Conservation (phyloP, 2,888 invertebrate species). For the Watsonalla binaria region DNA sequence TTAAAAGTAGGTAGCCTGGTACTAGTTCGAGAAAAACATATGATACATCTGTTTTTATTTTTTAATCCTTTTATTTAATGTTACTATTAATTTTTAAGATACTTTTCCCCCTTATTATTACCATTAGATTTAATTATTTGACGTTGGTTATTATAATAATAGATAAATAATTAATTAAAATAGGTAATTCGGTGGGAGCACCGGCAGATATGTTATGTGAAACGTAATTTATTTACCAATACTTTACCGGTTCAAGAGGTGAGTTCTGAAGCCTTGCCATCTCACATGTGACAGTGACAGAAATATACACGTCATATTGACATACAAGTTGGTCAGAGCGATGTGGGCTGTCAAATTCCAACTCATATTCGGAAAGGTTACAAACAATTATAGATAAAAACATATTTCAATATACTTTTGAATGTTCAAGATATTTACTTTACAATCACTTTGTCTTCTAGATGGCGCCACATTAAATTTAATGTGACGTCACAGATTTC, state of each 20-base stretch:
- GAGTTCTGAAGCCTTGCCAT: too few species aligned
- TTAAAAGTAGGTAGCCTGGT: constrained; percentile 25
- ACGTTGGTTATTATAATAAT: constrained; percentile 54
- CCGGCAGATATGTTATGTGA: constrained; percentile 22
- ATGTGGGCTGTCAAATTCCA: too few species aligned
- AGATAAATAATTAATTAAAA: constrained; percentile 9
- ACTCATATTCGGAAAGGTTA: too few species aligned
- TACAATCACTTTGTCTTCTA: too few species aligned
- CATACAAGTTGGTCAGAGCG: too few species aligned
- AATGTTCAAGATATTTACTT: too few species aligned
- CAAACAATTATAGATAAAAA: too few species aligned
- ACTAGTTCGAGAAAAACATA: constrained; percentile 23
- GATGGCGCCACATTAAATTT: too few species aligned
- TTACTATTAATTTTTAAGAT: constrained; percentile 73
- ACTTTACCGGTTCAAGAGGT: background rate
- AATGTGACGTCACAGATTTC: too few species aligned
- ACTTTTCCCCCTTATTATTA: constrained; percentile 56
- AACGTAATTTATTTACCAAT: constrained; percentile 22
- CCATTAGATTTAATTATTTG: constrained; percentile 66
- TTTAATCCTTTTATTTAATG: constrained; percentile 66
- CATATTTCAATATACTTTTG: too few species aligned
- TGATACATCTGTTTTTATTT: constrained; percentile 44
- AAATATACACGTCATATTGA: too few species aligned
- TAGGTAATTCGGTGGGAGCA: constrained; percentile 44
- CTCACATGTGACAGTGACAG: too few species aligned